Evolutionary conservation across 2,113 vertebrate genomes (phyloP).

Genomic region (Engystomops pustulosus): DNA sequence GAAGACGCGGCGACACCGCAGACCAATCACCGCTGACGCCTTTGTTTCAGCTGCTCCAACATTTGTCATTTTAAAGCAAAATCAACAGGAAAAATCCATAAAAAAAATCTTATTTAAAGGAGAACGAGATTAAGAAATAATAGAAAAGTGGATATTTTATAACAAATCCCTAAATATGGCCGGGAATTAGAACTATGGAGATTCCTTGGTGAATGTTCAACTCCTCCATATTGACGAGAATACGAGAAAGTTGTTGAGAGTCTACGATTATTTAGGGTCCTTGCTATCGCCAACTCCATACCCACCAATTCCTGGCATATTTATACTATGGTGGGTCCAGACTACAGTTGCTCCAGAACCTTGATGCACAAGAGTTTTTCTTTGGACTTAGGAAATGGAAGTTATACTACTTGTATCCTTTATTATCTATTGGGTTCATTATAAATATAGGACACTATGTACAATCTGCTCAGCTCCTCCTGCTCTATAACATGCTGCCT

Average conservation of each 20-base stretch:
- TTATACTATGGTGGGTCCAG: too few relatives aligned
- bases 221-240: neutral
- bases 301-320: too few relatives aligned
- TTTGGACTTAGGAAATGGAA: too few relatives aligned
- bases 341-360: too few relatives aligned
- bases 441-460: too few relatives aligned
- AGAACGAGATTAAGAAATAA: neutral
- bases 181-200: neutral
- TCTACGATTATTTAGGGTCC: neutral
- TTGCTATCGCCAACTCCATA: too few relatives aligned
- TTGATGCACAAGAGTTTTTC: too few relatives aligned
- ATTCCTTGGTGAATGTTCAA: neutral
- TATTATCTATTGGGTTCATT: too few relatives aligned
- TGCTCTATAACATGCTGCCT: too few relatives aligned
- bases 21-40: neutral
- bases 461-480: too few relatives aligned
- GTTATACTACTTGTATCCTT: too few relatives aligned
- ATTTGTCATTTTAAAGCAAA: neutral
- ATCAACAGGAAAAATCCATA: neutral
- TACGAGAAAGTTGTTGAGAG: too few relatives aligned
- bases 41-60: neutral
- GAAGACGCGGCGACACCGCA: conserved; percentile 45
- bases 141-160: neutral
- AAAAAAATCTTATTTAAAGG: neutral
- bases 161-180: neutral